Evolutionary conservation across 2,113 vertebrate genomes (phyloP).

Genomic region (Dryoscopus gambensis): DNA sequence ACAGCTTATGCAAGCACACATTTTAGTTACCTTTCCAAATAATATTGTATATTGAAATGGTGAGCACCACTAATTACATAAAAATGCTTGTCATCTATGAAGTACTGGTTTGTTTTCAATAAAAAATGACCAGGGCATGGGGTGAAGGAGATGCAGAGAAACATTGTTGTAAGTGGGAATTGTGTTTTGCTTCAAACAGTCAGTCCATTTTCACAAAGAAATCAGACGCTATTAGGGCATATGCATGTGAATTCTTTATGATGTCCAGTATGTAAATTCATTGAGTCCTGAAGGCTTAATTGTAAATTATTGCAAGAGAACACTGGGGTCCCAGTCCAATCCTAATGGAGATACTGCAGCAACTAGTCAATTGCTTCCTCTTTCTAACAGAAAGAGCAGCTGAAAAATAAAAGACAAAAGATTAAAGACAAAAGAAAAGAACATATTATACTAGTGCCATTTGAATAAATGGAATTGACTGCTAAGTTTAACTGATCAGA

Average conservation of each 20-base stretch:
- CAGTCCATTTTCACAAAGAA: not conserved
- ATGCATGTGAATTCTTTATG: not conserved
- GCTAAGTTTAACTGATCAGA: not conserved
- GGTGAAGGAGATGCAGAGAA: not conserved
- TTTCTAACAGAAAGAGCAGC: not conserved
- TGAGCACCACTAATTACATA: not conserved
- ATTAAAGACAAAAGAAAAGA: not conserved
- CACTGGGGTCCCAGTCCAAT: not conserved
- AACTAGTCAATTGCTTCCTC: not conserved
- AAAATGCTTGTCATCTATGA: not conserved
- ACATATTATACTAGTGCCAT: not conserved
- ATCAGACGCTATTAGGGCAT: not conserved
- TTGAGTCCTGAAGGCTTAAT: not conserved
- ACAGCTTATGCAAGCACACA: not conserved
- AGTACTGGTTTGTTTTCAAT: not conserved
- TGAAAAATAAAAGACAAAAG: not conserved
- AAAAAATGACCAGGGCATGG: not conserved
- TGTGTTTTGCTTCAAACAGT: not conserved
- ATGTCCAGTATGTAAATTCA: not conserved
- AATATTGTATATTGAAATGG: not conserved
- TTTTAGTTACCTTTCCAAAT: conserved; percentile 27
- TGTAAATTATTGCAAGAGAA: not conserved
- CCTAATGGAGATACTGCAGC: not conserved
- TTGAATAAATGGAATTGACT: not conserved
- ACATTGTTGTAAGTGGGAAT: not conserved